These are phyloP conservation scores for Allacma fusca DNA, from an alignment of 2,888 invertebrate species.

Conservation along the genomic window DNA sequence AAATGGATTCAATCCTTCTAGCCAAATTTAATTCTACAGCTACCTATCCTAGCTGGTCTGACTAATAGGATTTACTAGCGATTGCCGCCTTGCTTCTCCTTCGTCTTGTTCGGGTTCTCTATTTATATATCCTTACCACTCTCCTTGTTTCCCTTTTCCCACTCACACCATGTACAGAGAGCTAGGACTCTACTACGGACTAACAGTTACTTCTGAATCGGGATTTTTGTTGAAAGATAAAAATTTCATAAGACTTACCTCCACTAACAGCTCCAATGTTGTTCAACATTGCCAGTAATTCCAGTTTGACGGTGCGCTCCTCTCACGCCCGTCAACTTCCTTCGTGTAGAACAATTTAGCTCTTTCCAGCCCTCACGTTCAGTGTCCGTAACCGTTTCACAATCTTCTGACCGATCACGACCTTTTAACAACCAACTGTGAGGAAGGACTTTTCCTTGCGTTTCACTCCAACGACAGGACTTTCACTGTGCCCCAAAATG, in stretches of 20 bases:
- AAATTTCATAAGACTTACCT: constrained; percentile 46
- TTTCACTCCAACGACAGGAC: not conserved
- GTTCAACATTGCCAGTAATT: constrained; percentile 61
- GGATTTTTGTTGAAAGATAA: not conserved
- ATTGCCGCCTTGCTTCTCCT: not conserved
- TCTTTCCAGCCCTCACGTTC: no score
- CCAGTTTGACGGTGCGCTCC: constrained; percentile 55
- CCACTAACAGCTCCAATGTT: constrained; percentile 61
- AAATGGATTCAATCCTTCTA: constrained; percentile 36
- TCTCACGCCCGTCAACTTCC: constrained; percentile 6
- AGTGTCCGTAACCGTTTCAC: no score
- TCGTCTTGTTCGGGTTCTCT: not conserved
- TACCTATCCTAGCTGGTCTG: constrained; percentile 33
- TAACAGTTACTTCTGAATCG: no score
- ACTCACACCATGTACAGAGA: not conserved
- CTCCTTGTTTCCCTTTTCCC: not conserved
- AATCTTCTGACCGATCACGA: no score
- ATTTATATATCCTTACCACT: not conserved
- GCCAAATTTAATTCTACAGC: constrained; percentile 38
- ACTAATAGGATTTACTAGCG: constrained; percentile 28
- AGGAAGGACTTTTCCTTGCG: no score
- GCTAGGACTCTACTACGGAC: not conserved
- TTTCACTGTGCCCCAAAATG: constrained; percentile 32
- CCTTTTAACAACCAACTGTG: no score
- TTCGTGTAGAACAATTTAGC: not conserved